Percentiles rank a stretch among this genome's conserved stretches.
These are phyloP conservation scores for Haliclona indistincta DNA, from an alignment of 37 sponge, comb jelly and placozoan species.

Conservation along the genomic window DNA sequence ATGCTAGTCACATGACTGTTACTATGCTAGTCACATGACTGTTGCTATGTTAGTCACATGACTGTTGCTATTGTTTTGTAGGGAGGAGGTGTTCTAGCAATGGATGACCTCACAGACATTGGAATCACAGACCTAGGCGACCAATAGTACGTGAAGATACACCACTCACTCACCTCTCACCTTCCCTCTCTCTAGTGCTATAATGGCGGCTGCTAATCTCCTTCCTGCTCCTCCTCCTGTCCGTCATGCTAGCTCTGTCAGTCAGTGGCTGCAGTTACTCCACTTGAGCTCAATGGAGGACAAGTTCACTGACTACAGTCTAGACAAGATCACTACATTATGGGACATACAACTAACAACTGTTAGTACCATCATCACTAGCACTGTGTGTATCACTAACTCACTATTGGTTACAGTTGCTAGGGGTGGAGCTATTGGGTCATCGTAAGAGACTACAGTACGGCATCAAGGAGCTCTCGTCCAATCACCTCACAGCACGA, in stretches of 20 bases:
- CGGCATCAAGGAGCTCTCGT: constrained; percentile 43
- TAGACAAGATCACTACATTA: constrained; percentile 42
- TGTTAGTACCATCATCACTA: constrained; percentile 24
- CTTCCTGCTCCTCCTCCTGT: constrained; percentile 54
- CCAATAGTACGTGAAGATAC: constrained; percentile 56
- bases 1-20: background rate
- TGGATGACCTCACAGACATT: constrained; percentile 52
- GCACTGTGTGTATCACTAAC: background rate
- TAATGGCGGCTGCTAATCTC: constrained; percentile 42
- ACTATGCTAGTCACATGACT: background rate
- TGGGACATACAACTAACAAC: constrained; percentile 47
- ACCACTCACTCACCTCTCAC: background rate
- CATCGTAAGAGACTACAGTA: constrained; percentile 57
- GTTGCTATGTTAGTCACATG: background rate
- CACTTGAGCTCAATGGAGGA: constrained; percentile 33
- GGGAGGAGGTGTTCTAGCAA: constrained; percentile 48
- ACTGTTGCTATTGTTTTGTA: constrained; percentile 1
- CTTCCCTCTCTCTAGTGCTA: constrained; percentile 22
- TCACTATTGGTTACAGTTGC: constrained; percentile 21
- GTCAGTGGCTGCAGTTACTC: constrained; percentile 52
- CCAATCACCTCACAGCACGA: background rate
- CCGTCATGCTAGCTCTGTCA: constrained; percentile 19
- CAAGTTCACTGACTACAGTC: constrained; percentile 30
- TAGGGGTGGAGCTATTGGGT: constrained; percentile 61
- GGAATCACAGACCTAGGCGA: constrained; percentile 45